Percentiles rank a stretch among this genome's conserved stretches.
These are phyloP conservation scores for Propithecus deckenii DNA, from an alignment of 2,797 vertebrate species.

Conservation along the genomic window DNA sequence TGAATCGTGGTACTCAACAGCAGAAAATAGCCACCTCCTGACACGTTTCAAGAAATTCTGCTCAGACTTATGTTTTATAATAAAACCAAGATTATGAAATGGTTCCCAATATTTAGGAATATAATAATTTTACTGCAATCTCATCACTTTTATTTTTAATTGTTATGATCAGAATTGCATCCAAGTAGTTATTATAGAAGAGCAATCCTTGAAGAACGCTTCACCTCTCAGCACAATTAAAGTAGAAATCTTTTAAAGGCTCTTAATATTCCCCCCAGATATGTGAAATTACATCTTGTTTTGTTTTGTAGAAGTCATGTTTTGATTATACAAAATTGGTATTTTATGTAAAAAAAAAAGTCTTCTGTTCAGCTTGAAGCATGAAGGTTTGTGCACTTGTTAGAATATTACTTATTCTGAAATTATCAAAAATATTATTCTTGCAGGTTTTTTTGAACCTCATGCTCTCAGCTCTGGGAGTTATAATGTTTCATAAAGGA, in stretches of 20 bases:
- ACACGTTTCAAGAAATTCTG: neutral
- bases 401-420: constrained; percentile 58
- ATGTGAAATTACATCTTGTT: constrained; percentile 73
- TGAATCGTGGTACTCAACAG: neutral
- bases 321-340: constrained; percentile 67
- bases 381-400: constrained; percentile 34
- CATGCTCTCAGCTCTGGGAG: constrained; percentile 41
- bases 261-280: constrained; percentile 69
- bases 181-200: constrained; percentile 43
- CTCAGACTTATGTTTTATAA: neutral
- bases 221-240: constrained; percentile 71
- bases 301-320: constrained; percentile 72
- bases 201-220: constrained; percentile 54
- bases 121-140: constrained; percentile 30
- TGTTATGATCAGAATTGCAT: constrained; percentile 58
- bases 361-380: constrained; percentile 18
- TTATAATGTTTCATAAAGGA: constrained; percentile 66
- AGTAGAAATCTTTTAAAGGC: constrained; percentile 67
- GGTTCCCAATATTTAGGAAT: constrained; percentile 26
- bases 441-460: constrained; percentile 40
- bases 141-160: constrained; percentile 70
- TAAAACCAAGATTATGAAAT: constrained; percentile 32
- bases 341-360: constrained; percentile 39
- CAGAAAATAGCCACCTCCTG: neutral
- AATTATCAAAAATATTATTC: constrained; percentile 69